Base-by-base conservation (phyloP, 2,888 invertebrate genomes). In the Lypha dubia region DNA sequence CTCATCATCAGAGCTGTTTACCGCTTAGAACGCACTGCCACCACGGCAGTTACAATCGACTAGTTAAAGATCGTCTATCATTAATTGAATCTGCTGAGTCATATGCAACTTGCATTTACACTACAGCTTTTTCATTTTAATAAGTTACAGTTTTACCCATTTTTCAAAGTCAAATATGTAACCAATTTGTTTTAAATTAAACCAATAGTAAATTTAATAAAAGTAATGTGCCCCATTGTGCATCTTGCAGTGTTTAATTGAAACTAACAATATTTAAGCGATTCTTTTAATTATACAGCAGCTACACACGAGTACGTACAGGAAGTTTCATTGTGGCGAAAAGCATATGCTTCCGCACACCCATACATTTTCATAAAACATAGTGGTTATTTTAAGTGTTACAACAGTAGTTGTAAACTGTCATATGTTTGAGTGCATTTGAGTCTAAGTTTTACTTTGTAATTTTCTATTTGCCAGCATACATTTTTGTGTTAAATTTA, bases 381-480 rank as follows among this genome's bases (percentile, higher is more conserved):
- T 15, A 51, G 49, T 49, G 46, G 56, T 44, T n/a, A 60, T 35
- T 35, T 22, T 32, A 46, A 62, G 46, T 24, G 38, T 68, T 24
- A 60, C 60, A 38, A 77, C 60, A 62, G n/a, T 51, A 62, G n/a
- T 44, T 77, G 68, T 38, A 60, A 68, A 41, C 58, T 67, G 76
- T 53, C 67, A 58, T 76, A 49, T 76, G 58, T 58, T 58, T 46
- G 44, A 32, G 13, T 67, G 32, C 15, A 46, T 56, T 65, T 41
- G 20, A 20, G 24, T 38, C 49, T 67, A 35, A 9, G 35, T 49
- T 67, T 17, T 15, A 20, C 22, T 46, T n/a, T 46, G 28, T 60
- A 35, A 41, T 62, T 38, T 41, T 28, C 13, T 56, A 24, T 53
- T 53, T 41, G 53, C 13, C 41, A 44, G 6, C 11, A 17, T 73